Evolutionary conservation across 2,113 vertebrate species (phyloP).

Genomic region (Parus major): DNA sequence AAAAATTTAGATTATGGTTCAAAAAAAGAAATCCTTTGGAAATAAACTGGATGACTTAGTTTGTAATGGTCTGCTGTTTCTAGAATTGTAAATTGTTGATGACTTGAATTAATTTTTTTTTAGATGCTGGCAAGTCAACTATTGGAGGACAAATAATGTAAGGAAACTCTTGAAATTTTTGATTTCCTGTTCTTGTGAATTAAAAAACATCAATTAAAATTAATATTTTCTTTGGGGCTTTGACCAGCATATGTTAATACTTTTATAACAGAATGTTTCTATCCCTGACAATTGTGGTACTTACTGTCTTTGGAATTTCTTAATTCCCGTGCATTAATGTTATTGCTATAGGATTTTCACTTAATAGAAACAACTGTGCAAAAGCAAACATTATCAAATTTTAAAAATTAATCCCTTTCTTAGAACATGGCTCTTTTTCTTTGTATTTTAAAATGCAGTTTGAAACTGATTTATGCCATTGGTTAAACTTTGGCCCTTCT

Average conservation of each 20-base stretch:
- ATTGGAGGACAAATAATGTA: conserved; percentile 99
- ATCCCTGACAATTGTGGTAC: background rate
- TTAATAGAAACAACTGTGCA: background rate
- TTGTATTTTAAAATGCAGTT: background rate
- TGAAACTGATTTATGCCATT: background rate
- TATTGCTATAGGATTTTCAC: background rate
- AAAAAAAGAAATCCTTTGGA: background rate
- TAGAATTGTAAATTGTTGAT: background rate
- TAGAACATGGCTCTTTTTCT: background rate
- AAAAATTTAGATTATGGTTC: background rate
- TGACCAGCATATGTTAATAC: background rate
- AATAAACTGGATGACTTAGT: background rate
- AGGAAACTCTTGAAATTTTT: conserved; percentile 61
- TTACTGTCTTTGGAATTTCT: background rate
- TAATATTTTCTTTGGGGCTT: background rate
- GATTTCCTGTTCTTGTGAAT: background rate
- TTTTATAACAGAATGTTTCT: background rate
- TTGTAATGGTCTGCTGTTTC: background rate
- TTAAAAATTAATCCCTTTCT: background rate
- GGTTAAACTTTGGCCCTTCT: background rate
- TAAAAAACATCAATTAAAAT: background rate
- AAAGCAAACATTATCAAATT: background rate
- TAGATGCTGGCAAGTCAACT: conserved; percentile 98
- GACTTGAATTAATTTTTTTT: background rate
- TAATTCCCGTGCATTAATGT: background rate